phyloP scores from a whole-genome alignment of 2,113 vertebrate species.

The Toxotes jaculatrix region DNA sequence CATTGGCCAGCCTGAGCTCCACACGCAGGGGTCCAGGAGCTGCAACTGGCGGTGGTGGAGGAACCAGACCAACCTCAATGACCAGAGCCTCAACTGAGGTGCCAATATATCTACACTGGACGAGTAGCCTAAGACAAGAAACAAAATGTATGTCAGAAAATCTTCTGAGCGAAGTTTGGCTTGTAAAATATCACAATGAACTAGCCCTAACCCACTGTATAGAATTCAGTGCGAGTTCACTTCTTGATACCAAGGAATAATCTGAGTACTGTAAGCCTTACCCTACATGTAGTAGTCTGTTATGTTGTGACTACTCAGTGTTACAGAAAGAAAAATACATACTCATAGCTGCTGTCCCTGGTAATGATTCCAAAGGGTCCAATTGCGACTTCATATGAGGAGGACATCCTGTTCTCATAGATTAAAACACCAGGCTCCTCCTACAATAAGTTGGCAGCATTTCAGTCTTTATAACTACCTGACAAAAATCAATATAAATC shows the following conservation, averaged over 20 bases:
- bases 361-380: slow-evolving; percentile 72
- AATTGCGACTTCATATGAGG: slow-evolving; percentile 65
- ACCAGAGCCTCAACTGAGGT: slow-evolving; percentile 59
- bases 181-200: slow-evolving; percentile 4
- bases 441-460: slow-evolving; percentile 52
- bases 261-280: neutral
- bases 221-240: neutral
- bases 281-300: neutral
- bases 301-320: neutral
- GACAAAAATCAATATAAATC: neutral
- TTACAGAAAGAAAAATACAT: slow-evolving; percentile 38
- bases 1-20: slow-evolving; percentile 77
- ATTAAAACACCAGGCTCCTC: slow-evolving; percentile 62
- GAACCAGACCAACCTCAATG: slow-evolving; percentile 45
- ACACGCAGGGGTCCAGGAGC: slow-evolving; percentile 71
- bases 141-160: neutral
- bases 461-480: neutral
- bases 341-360: slow-evolving; percentile 79
- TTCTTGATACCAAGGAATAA: neutral
- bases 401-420: slow-evolving; percentile 79
- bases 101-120: slow-evolving; percentile 78
- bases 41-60: slow-evolving; percentile 59
- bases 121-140: slow-evolving; percentile 47
- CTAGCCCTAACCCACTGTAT: neutral
- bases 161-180: neutral